These are phyloP conservation scores for Sebastes variabilis DNA, from an alignment of 2,797 vertebrate genomes.

Conservation along the genomic window DNA sequence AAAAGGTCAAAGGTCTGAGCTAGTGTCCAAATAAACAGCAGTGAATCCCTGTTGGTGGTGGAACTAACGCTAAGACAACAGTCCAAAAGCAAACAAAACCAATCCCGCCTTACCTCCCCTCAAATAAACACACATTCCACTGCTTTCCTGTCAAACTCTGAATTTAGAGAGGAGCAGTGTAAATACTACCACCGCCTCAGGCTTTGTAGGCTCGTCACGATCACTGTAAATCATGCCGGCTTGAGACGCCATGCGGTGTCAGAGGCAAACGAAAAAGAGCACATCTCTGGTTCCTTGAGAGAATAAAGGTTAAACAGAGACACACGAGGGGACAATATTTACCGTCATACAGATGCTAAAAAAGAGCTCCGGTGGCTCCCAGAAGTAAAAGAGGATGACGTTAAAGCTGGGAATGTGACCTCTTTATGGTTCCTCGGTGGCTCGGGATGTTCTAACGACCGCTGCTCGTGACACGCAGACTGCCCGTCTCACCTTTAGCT, in stretches of 20 bases:
- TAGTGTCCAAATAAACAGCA: constrained; percentile 81
- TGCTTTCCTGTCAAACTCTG: constrained; percentile 42
- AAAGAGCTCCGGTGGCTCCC: constrained; percentile 32
- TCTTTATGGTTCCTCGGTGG: constrained; percentile 50
- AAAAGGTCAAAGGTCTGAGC: constrained; percentile 72
- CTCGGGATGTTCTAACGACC: constrained; percentile 30
- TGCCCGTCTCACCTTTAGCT: constrained; percentile 53
- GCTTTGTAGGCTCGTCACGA: constrained; percentile 45
- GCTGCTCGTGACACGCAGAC: constrained; percentile 37
- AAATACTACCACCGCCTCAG: constrained; percentile 44
- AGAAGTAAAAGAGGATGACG: constrained; percentile 18
- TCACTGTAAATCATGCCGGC: constrained; percentile 67
- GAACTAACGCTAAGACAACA: constrained; percentile 74
- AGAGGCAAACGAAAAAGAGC: constrained; percentile 42
- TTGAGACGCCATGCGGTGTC: constrained; percentile 7
- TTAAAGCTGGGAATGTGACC: constrained; percentile 62
- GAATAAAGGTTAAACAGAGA: constrained; percentile 45
- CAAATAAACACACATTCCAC: constrained; percentile 74
- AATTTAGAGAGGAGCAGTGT: constrained; percentile 44
- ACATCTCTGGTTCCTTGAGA: constrained; percentile 11
- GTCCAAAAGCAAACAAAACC: constrained; percentile 70
- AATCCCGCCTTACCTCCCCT: constrained; percentile 50
- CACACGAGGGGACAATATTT: constrained; percentile 75
- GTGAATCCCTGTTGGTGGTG: constrained; percentile 65
- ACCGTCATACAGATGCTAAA: constrained; percentile 51